Evolutionary conservation across 2,113 vertebrate genomes (phyloP).

Genomic region (Oreochromis tanganicae): DNA sequence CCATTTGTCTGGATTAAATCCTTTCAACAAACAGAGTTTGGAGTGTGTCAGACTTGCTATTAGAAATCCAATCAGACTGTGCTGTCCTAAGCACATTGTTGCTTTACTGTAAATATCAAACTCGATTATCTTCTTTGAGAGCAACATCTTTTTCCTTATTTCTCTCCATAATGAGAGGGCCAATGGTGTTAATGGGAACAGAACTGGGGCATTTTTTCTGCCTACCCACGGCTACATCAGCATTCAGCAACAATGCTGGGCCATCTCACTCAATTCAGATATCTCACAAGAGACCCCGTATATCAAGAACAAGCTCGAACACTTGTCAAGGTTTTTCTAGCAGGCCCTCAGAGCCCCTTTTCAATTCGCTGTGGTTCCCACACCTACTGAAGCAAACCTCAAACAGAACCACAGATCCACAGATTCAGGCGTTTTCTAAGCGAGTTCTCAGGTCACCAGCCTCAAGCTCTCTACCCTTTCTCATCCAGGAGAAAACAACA

Average conservation of each 20-base stretch:
- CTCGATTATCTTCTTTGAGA: neutral
- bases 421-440: conserved; percentile 37
- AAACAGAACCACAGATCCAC: conserved; percentile 35
- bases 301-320: conserved; percentile 40
- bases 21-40: neutral
- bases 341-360: conserved; percentile 40
- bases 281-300: conserved; percentile 47
- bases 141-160: neutral
- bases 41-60: neutral
- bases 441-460: conserved; percentile 41
- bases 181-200: neutral
- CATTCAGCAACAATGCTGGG: conserved; percentile 22
- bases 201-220: neutral
- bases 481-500: conserved; percentile 50
- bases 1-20: neutral
- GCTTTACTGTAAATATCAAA: neutral
- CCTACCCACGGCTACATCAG: conserved; percentile 24
- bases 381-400: conserved; percentile 45
- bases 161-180: neutral
- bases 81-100: neutral
- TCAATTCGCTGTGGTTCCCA: conserved; percentile 63
- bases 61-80: neutral
- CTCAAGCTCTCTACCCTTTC: conserved; percentile 31
- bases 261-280: conserved; percentile 29
- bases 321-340: conserved; percentile 42